Percentiles rank a stretch among this genome's conserved stretches.
Evolutionary conservation across 1,140 invertebrate genomes (phyloP).

Genomic region (Pemphigus obesinymphae): DNA sequence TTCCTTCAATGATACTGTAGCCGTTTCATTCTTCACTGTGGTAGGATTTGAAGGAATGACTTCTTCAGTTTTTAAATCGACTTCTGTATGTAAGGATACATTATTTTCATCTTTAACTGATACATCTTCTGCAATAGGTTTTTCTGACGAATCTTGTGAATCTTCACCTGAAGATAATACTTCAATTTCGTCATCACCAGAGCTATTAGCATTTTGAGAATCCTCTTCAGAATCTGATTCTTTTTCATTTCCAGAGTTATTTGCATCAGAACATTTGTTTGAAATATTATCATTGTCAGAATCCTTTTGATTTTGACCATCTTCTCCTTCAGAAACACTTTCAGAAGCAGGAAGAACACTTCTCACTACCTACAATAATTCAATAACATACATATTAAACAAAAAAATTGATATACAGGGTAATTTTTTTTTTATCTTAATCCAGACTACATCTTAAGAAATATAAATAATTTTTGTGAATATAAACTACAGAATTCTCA

Average conservation of each 20-base stretch:
- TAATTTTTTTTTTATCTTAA: no score
- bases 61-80: conserved; percentile 28
- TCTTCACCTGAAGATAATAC: neutral
- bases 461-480: no score
- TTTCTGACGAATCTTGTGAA: neutral
- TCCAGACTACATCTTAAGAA: no score
- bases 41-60: neutral
- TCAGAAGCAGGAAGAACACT: neutral
- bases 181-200: neutral
- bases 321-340: neutral
- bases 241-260: neutral
- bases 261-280: neutral
- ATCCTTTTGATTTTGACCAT: conserved; percentile 1
- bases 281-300: neutral
- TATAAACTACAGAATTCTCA: no score
- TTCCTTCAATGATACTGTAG: conserved; percentile 13
- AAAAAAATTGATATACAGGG: neutral
- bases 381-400: neutral
- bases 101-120: neutral
- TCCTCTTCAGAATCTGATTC: conserved; percentile 19
- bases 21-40: neutral
- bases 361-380: conserved; percentile 12
- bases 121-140: neutral
- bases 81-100: neutral
- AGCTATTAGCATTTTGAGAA: neutral